Evolutionary conservation across 2,113 vertebrate genomes (phyloP), one percentile per base, ranked within the genome.

Genomic region (Ailuropoda melanoleuca): DNA sequence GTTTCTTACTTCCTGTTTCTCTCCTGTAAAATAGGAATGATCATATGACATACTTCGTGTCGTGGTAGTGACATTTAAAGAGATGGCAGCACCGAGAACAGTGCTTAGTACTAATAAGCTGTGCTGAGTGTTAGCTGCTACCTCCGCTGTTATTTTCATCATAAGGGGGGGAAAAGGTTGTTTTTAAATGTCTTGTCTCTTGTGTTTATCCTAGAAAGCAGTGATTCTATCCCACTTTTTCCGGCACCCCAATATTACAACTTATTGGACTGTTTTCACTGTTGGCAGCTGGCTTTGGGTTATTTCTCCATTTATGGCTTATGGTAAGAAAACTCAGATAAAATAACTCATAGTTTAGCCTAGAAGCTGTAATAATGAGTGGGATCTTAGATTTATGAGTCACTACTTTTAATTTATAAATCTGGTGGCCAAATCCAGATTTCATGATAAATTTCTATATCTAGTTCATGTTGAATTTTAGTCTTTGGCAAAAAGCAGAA

Each of bases 201-300:
- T 95, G 83, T 98, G 93, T 92, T 98, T 98, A 82, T 97, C 95
- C 72, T 97, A 99, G 99, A 99, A 99, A 92, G 99, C 99, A 94
- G 99, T 99, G 96, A 98, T 99, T 97, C 99, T 99, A 84, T 99
- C 99, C 56, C 99, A 99, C 96, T 99, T 99, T 97, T 99, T 99
- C 98, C 99, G 99, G 78, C 99, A 99, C 95, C 98, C 99, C 85
- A 99, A 99, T 90, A 98, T 99, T 98, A 99, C 99, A 98, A 99
- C 99, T 3, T 99, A 99, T 23, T 99, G 99, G 98, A 99, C 99
- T 96, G 99, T 99, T 90, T 99, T 99, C 98, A 99, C 99, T 97
- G 99, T 99, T 98, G 99, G 99, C 98, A 99, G 99, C 96, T 99
- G 99, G 99, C 99, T 99, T 92, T 99, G 99, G 99, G 99, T 99